Evolutionary conservation across 1,140 invertebrate genomes (phyloP).

Genomic region (Cheumatopsyche charites): DNA sequence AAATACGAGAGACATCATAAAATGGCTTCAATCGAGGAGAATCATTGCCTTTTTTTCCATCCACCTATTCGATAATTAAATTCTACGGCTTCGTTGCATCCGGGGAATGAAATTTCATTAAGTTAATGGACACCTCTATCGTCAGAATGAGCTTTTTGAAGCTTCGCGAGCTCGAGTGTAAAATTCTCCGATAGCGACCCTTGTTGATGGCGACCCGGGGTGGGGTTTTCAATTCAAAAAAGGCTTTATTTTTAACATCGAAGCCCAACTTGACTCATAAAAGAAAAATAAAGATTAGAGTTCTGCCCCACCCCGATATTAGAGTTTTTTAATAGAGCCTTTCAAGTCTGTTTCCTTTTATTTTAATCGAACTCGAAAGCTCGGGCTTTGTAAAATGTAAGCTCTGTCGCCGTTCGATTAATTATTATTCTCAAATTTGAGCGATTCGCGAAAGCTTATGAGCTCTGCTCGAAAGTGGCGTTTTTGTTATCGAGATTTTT

Average conservation of each 20-base stretch:
- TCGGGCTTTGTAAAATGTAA: too few relatives aligned
- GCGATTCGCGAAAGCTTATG: too few relatives aligned
- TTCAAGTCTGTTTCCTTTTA: neutral
- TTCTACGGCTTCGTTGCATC: constrained; percentile 23
- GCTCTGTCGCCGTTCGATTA: too few relatives aligned
- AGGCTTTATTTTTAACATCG: constrained; percentile 16
- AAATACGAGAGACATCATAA: constrained; percentile 28
- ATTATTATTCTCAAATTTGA: too few relatives aligned
- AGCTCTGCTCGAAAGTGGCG: too few relatives aligned
- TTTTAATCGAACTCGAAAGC: too few relatives aligned
- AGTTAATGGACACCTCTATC: constrained; percentile 30
- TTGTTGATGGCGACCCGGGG: neutral
- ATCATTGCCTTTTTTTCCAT: constrained; percentile 16
- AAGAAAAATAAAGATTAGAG: constrained; percentile 22
- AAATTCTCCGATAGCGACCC: constrained; percentile 22
- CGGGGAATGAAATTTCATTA: constrained; percentile 36
- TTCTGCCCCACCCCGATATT: neutral
- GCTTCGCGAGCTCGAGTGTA: constrained; percentile 23
- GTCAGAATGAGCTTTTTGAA: constrained; percentile 26
- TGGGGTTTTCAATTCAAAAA: constrained; percentile 13
- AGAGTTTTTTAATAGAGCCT: neutral
- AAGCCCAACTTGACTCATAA: constrained; percentile 16
- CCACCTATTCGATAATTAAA: constrained; percentile 30
- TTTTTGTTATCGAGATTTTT: too few relatives aligned
- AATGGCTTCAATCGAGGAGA: constrained; percentile 12